Evolutionary conservation across 1,140 invertebrate genomes (phyloP).

Genomic region (Microplitis demolitor): DNA sequence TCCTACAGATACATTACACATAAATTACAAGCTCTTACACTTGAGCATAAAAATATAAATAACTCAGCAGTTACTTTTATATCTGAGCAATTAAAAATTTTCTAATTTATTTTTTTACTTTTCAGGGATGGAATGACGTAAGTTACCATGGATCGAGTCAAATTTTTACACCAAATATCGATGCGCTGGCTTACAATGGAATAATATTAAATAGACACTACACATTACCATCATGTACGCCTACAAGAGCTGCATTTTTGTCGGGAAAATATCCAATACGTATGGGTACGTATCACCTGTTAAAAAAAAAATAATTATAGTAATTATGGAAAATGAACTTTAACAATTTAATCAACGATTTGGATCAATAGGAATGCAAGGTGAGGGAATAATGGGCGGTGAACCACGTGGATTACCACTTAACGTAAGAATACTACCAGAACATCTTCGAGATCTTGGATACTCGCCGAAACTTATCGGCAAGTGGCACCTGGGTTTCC

Average conservation of each 20-base stretch:
- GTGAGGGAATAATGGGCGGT: slow-evolving; percentile 61
- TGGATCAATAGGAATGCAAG: slow-evolving; percentile 63
- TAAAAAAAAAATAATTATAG: neutral
- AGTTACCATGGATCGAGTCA: slow-evolving; percentile 75
- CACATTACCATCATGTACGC: slow-evolving; percentile 68
- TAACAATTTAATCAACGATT: slow-evolving; percentile 20
- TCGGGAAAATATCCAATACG: slow-evolving; percentile 74
- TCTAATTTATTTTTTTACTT: slow-evolving; percentile 27
- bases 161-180: slow-evolving; percentile 73
- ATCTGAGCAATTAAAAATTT: neutral
- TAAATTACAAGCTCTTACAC: too few relatives aligned
- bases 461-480: slow-evolving; percentile 72
- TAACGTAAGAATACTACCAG: slow-evolving; percentile 60
- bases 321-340: neutral
- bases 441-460: slow-evolving; percentile 61
- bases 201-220: slow-evolving; percentile 72
- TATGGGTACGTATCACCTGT: slow-evolving; percentile 60
- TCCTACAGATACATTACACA: too few relatives aligned
- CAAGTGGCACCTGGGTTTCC: slow-evolving; percentile 75
- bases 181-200: slow-evolving; percentile 69
- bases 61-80: too few relatives aligned
- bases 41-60: too few relatives aligned
- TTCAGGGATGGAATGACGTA: slow-evolving; percentile 78
- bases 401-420: slow-evolving; percentile 66
- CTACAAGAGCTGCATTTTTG: slow-evolving; percentile 70